Percentiles rank a stretch among this genome's conserved stretches.
These are phyloP conservation scores for Eremobia ochroleuca DNA, from an alignment of 2,888 invertebrate genomes.

Conservation along the genomic window DNA sequence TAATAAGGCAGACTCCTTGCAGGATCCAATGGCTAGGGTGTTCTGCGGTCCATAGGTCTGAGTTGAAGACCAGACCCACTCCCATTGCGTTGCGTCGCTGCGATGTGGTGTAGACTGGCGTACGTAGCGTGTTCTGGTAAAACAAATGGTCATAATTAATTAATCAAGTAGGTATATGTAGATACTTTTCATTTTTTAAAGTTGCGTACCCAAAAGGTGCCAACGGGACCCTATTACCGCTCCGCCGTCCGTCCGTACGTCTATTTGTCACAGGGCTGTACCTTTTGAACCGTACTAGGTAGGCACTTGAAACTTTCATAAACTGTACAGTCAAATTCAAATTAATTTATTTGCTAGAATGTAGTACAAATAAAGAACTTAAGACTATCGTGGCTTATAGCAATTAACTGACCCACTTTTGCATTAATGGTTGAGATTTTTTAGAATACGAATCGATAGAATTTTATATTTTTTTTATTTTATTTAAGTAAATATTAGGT, in stretches of 20 bases:
- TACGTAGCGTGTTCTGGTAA: slow-evolving; percentile 95
- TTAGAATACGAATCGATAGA: too few relatives aligned
- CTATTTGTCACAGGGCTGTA: background rate
- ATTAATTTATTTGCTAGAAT: too few relatives aligned
- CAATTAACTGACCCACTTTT: too few relatives aligned
- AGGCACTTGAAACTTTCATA: too few relatives aligned
- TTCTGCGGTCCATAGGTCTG: slow-evolving; percentile 95
- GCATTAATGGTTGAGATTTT: too few relatives aligned
- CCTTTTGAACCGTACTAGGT: background rate
- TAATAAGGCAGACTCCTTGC: slow-evolving; percentile 96
- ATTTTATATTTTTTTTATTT: too few relatives aligned
- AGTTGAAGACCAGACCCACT: slow-evolving; percentile 97
- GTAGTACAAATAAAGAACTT: too few relatives aligned
- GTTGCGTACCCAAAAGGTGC: background rate
- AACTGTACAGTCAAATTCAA: too few relatives aligned
- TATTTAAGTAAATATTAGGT: too few relatives aligned
- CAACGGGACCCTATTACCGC: background rate
- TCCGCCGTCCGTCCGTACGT: background rate
- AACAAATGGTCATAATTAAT: background rate
- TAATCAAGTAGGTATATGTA: background rate
- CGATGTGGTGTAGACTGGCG: slow-evolving; percentile 98
- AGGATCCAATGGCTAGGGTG: slow-evolving; percentile 97
- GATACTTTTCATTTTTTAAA: background rate
- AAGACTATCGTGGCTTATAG: too few relatives aligned
- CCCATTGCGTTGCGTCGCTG: slow-evolving; percentile 97